phyloP scores from a whole-genome alignment of 2,888 invertebrate genomes.

The Caenorhabditis doughertyi region DNA sequence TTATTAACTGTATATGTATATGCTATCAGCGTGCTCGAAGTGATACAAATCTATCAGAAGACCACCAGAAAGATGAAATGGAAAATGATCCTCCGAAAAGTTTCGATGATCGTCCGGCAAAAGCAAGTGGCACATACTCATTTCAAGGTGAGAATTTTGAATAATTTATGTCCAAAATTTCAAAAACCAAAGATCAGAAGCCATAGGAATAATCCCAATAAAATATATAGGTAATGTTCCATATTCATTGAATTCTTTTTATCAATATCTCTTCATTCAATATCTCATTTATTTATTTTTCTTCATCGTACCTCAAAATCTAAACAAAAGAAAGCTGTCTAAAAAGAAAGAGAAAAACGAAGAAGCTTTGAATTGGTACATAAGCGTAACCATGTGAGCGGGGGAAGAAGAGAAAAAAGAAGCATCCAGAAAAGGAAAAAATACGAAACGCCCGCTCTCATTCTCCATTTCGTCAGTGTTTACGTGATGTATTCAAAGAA shows the following conservation, averaged over 20 bases:
- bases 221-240: not conserved
- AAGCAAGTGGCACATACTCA: conserved; percentile 61
- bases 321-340: conserved; percentile 38
- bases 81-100: conserved; percentile 51
- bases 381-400: conserved; percentile 64
- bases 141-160: conserved; percentile 52
- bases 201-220: conserved; percentile 9
- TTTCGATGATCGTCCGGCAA: conserved; percentile 60
- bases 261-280: not conserved
- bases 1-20: not conserved
- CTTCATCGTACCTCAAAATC: conserved; percentile 13
- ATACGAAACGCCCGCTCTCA: conserved; percentile 7
- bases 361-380: conserved; percentile 16
- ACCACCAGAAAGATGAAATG: conserved; percentile 39
- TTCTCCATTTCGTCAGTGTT: conserved; percentile 10
- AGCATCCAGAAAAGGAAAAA: conserved; percentile 52
- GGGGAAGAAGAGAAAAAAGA: conserved; percentile 13
- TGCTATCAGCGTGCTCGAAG: conserved; percentile 54
- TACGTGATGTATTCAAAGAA: conserved; percentile 41
- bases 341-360: conserved; percentile 16
- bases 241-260: not conserved
- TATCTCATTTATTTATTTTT: conserved; percentile 17
- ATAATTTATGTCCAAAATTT: not conserved
- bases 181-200: conserved; percentile 30
- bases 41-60: conserved; percentile 56